Evolutionary conservation across 2,888 invertebrate genomes (phyloP), one percentile per base, ranked within the genome.

Genomic region (Polietes domitor): DNA sequence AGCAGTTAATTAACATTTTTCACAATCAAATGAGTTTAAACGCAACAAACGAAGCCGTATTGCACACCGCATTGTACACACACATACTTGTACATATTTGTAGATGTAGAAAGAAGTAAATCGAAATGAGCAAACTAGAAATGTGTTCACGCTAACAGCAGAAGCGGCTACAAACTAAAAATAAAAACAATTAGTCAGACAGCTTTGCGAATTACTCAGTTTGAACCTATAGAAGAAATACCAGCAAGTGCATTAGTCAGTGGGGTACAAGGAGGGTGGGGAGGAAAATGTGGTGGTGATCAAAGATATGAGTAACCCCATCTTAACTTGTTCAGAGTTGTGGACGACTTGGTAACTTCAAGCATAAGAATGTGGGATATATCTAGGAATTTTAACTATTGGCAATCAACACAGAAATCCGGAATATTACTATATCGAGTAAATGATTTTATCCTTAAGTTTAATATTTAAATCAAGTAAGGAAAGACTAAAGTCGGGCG

Each of bases 11-110:
- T 76, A 76, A 73, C 58, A 83, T 76, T 79, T 78, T 83, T 68
- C 68, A 73, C 58, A 83, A 83, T 83, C 58, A 63, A 76, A 79
- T 53, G 26, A 55, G 55, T 76, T 78, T 65, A 72, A 82, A 76
- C 32, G 75, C 71, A 76, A 79, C 26, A 43, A 75, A 75, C 68
- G 17, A 55, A 75, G 50, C 50, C 37, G 26, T 41, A 41, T 71
- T 19, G 24, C 4, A 15, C 61, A 53, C 43, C 47, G n/a, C 28
- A 58, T 28, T 21, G n/a, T 28, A 26, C 58, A 4, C n/a, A n/a
- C n/a, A n/a, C n/a, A n/a, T n/a, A n/a, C n/a, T n/a, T n/a, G n/a
- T n/a, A n/a, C n/a, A n/a, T n/a, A n/a, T n/a, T n/a, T n/a, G n/a
- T 24, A 10, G 24, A 24, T 58, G 58, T 10, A 26, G 58, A 58